Percentiles rank a stretch among this genome's conserved stretches.
phyloP scores from a whole-genome alignment of 2,888 invertebrate species.

The Caenorhabditis sulstoni region DNA sequence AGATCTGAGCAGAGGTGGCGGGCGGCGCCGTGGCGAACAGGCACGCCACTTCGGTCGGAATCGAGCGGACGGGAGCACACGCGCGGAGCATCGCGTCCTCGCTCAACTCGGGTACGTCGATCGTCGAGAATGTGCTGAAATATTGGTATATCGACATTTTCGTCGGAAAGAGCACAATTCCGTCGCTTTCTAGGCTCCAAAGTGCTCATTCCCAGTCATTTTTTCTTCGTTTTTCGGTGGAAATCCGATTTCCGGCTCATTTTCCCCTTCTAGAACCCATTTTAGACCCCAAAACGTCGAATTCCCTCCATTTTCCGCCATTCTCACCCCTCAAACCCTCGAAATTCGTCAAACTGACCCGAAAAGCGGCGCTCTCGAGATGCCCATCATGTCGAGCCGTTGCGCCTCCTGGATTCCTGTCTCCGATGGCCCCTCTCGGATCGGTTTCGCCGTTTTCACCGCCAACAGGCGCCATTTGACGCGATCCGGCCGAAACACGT shows the following conservation, averaged over 20 bases:
- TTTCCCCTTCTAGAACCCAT: no score
- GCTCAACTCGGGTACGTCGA: conserved; percentile 21
- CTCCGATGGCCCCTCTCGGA: neutral
- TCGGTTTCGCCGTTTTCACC: conserved; percentile 23
- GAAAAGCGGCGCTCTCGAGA: conserved; percentile 43
- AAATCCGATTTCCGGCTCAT: no score
- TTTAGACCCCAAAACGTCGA: no score
- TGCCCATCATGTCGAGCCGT: conserved; percentile 6
- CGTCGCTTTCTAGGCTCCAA: no score
- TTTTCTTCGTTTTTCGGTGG: no score
- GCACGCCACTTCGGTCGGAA: neutral
- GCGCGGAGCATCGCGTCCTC: conserved; percentile 23
- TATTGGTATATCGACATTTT: no score
- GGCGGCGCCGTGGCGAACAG: no score
- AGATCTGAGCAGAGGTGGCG: neutral
- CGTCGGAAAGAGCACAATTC: no score
- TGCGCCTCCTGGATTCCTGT: conserved; percentile 16
- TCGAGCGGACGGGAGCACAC: conserved; percentile 6
- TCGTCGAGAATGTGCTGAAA: conserved; percentile 30
- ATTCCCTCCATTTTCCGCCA: no score
- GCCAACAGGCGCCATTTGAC: conserved; percentile 11
- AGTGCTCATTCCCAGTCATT: no score
- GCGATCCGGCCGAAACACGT: neutral
- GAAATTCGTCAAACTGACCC: conserved; percentile 32
- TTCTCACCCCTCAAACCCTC: no score